Evolutionary conservation across 2,113 vertebrate species (phyloP).

Genomic region (Chlamydotis undulata): DNA sequence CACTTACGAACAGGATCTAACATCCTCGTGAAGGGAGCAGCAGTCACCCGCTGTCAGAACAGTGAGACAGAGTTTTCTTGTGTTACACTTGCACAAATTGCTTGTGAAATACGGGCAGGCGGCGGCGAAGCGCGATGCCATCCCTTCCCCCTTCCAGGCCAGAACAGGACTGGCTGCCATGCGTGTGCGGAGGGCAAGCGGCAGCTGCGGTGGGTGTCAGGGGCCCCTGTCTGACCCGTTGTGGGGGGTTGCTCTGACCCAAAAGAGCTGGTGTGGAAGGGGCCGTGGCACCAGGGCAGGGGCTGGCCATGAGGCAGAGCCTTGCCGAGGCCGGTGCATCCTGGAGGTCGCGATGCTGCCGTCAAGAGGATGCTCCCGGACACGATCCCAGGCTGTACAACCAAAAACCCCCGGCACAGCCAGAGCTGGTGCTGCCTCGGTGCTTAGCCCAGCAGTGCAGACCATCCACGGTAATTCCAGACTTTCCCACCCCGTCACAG

Average conservation of each 20-base stretch:
- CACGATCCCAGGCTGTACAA: rapidly evolving
- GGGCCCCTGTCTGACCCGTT: rapidly evolving
- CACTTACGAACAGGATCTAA: constrained; percentile 35
- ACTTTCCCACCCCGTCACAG: background rate
- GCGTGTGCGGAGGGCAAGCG: background rate
- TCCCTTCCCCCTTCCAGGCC: background rate
- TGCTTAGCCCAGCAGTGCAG: rapidly evolving
- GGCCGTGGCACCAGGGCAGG: background rate
- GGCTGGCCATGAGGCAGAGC: background rate
- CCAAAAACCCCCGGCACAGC: background rate
- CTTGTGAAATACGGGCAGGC: background rate
- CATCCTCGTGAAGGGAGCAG: background rate
- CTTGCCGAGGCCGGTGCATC: background rate
- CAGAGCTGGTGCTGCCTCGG: rapidly evolving
- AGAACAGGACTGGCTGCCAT: rapidly evolving
- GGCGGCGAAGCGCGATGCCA: rapidly evolving
- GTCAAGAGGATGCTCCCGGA: rapidly evolving
- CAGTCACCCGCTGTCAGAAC: background rate
- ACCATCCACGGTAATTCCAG: rapidly evolving
- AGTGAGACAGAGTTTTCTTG: background rate
- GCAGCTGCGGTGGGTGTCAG: rapidly evolving
- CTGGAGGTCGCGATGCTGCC: rapidly evolving
- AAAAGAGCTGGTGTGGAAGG: background rate
- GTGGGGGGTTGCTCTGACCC: background rate
- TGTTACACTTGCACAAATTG: background rate